Evolutionary conservation across 2,797 vertebrate genomes (phyloP).

Genomic region (Ptychadena robeensis): DNA sequence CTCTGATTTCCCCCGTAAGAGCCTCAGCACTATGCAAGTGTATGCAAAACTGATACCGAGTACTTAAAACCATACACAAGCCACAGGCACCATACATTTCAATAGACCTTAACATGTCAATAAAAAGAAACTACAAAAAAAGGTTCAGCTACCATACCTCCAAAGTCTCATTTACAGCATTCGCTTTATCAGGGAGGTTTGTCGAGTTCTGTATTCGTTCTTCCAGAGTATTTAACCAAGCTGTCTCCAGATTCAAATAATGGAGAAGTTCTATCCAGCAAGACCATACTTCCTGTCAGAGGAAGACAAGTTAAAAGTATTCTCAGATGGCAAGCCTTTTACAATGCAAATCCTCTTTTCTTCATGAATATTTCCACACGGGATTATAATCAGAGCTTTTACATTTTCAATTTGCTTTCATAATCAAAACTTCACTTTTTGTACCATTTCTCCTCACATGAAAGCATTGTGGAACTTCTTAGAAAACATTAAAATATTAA

Average conservation of each 20-base stretch:
- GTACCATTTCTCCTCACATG: background rate
- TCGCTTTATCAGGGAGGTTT: conserved; percentile 81
- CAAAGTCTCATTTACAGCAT: conserved; percentile 82
- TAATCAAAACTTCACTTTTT: background rate
- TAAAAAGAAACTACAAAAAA: background rate
- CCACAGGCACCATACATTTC: background rate
- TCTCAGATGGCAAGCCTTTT: background rate
- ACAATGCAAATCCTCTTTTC: background rate
- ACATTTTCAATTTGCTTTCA: background rate
- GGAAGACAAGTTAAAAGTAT: background rate
- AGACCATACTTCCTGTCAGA: conserved; percentile 92
- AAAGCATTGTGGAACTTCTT: conserved; percentile 6
- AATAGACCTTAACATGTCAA: background rate
- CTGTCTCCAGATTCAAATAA: conserved; percentile 90
- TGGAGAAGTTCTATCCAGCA: conserved; percentile 97
- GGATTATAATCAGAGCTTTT: background rate
- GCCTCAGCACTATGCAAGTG: background rate
- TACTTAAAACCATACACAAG: background rate
- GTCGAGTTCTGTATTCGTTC: conserved; percentile 82
- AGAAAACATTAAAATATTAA: background rate
- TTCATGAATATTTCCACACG: background rate
- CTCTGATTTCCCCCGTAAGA: background rate
- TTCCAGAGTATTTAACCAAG: conserved; percentile 87
- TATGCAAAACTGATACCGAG: background rate
- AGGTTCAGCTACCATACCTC: conserved; percentile 79